These are phyloP conservation scores for Antechinus stuartii DNA, from an alignment of 2,113 vertebrate genomes.

Conservation along the genomic window DNA sequence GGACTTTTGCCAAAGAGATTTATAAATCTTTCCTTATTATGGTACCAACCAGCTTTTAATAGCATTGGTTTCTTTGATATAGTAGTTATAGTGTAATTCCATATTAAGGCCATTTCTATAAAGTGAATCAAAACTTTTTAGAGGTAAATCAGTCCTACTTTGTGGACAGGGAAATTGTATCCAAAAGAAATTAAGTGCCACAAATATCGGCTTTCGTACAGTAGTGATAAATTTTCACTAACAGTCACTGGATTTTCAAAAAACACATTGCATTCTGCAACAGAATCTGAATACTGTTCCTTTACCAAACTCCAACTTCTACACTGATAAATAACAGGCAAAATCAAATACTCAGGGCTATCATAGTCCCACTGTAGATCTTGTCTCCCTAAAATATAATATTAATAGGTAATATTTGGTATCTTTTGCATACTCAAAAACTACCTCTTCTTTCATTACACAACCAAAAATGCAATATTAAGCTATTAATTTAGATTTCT, in stretches of 20 bases:
- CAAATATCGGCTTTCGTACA: background rate
- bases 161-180: background rate
- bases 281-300: background rate
- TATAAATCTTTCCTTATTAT: slow-evolving; percentile 36
- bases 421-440: background rate
- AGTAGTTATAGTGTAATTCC: background rate
- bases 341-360: background rate
- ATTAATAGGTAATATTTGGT: background rate
- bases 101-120: background rate
- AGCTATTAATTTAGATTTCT: background rate
- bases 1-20: slow-evolving; percentile 20
- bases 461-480: background rate
- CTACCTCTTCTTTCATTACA: background rate
- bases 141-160: background rate
- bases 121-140: background rate
- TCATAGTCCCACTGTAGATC: background rate
- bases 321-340: background rate
- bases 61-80: background rate
- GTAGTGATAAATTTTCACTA: background rate
- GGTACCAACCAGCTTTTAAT: background rate
- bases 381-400: slow-evolving; percentile 1
- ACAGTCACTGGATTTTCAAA: background rate
- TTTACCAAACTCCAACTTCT: slow-evolving; percentile 22
- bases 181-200: background rate
- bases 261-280: background rate